A percentile compares a stretch with the other conserved stretches of the same genome.
Evolutionary conservation across 1,140 invertebrate species (phyloP).

Genomic region (Drosophila tropicalis): DNA sequence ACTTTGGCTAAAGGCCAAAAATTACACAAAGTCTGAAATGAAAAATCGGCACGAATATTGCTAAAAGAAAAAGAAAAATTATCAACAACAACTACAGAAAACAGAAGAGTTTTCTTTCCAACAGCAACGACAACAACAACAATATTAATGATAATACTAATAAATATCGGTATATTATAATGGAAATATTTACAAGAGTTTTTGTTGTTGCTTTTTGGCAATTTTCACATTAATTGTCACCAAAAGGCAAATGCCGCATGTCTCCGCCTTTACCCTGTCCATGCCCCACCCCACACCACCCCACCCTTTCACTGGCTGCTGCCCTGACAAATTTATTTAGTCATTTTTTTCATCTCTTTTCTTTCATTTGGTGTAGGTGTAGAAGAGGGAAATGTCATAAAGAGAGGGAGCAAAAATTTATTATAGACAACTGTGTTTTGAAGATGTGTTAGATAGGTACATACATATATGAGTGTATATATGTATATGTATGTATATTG

Average conservation of each 20-base stretch:
- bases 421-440: conserved; percentile 71
- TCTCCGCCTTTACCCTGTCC: background rate
- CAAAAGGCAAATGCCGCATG: conserved; percentile 11
- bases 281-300: background rate
- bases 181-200: conserved; percentile 45
- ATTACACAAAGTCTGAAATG: conserved; percentile 52
- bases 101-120: conserved; percentile 16
- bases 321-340: conserved; percentile 12
- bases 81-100: conserved; percentile 21
- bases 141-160: conserved; percentile 26
- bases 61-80: conserved; percentile 34
- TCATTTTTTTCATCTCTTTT: conserved; percentile 24
- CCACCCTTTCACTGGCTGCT: conserved; percentile 11
- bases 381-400: conserved; percentile 36
- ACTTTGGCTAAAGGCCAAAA: conserved; percentile 66
- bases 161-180: conserved; percentile 26
- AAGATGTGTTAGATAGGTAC: conserved; percentile 36
- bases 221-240: conserved; percentile 37
- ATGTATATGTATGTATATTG: background rate
- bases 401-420: conserved; percentile 49
- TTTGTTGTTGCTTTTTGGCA: conserved; percentile 28
- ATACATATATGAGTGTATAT: background rate
- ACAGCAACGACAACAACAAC: conserved; percentile 12
- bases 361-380: conserved; percentile 5
- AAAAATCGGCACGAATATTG: conserved; percentile 24